Percentiles rank a stretch among this genome's conserved stretches.
Conservation (phyloP, 2,113 vertebrate species). For the Cnemophilus loriae region DNA sequence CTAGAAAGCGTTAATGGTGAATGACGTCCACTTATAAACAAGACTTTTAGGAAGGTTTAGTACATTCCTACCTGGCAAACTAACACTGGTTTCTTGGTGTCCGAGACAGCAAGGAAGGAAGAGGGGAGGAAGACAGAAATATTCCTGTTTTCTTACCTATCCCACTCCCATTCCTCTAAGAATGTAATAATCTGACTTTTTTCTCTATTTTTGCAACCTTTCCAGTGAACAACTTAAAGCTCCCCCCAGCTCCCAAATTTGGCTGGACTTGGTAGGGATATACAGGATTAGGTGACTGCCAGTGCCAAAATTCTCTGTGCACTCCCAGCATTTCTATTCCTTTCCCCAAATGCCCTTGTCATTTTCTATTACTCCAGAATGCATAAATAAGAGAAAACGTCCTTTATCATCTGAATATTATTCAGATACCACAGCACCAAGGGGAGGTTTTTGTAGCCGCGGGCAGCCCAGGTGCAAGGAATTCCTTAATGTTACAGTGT, state of each 20-base stretch:
- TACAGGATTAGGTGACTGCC: neutral
- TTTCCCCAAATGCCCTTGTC: constrained; percentile 34
- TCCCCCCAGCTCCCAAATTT: neutral
- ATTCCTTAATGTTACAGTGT: constrained; percentile 56
- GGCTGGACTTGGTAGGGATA: neutral
- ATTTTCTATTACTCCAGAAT: constrained; percentile 41
- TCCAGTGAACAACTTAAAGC: neutral
- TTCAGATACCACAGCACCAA: constrained; percentile 28
- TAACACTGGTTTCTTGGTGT: neutral
- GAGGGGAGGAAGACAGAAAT: neutral
- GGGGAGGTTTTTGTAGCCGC: constrained; percentile 50
- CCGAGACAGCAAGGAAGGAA: neutral
- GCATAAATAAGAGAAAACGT: constrained; percentile 58
- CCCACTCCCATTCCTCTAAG: neutral
- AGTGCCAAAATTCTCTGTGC: neutral
- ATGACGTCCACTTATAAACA: neutral
- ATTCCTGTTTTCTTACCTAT: neutral
- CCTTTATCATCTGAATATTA: constrained; percentile 62
- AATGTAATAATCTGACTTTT: neutral
- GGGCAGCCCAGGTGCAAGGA: constrained; percentile 31
- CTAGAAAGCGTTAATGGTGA: neutral
- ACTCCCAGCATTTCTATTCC: neutral
- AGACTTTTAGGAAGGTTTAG: neutral
- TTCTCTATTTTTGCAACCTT: neutral
- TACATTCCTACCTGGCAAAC: neutral